Evolutionary conservation across 2,797 vertebrate species (phyloP).

Genomic region (Gouania willdenowi): DNA sequence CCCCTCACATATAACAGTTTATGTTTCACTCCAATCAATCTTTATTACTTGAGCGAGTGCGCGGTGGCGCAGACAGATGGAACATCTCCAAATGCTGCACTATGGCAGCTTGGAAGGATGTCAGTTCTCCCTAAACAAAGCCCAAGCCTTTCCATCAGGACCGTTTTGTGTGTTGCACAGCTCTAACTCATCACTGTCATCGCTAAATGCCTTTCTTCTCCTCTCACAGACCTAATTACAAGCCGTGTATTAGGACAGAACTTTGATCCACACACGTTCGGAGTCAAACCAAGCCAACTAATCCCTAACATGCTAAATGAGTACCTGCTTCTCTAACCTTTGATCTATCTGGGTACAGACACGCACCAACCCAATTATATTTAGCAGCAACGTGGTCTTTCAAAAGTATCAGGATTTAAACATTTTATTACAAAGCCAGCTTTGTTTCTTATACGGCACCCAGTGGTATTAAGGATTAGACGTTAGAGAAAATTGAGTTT

Average conservation of each 20-base stretch:
- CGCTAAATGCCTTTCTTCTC: background rate
- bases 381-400: constrained; percentile 54
- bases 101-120: constrained; percentile 46
- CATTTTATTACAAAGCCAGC: constrained; percentile 51
- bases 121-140: constrained; percentile 72
- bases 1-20: constrained; percentile 39
- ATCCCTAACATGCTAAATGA: constrained; percentile 61
- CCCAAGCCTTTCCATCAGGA: constrained; percentile 46
- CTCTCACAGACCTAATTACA: constrained; percentile 29
- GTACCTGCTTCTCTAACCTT: constrained; percentile 65
- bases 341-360: constrained; percentile 54
- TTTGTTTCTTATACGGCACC: constrained; percentile 41
- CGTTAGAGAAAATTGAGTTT: constrained; percentile 48
- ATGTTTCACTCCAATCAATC: constrained; percentile 35
- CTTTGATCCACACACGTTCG: constrained; percentile 48
- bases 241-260: constrained; percentile 23
- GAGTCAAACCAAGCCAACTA: constrained; percentile 36
- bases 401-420: constrained; percentile 40
- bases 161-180: constrained; percentile 63
- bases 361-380: constrained; percentile 47
- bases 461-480: constrained; percentile 52
- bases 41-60: constrained; percentile 35
- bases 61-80: constrained; percentile 47
- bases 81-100: constrained; percentile 47
- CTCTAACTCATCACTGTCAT: constrained; percentile 56